A percentile compares a stretch with the other conserved stretches of the same genome.
These are phyloP conservation scores for Strix uralensis DNA, from an alignment of 2,113 vertebrate genomes.

Conservation along the genomic window DNA sequence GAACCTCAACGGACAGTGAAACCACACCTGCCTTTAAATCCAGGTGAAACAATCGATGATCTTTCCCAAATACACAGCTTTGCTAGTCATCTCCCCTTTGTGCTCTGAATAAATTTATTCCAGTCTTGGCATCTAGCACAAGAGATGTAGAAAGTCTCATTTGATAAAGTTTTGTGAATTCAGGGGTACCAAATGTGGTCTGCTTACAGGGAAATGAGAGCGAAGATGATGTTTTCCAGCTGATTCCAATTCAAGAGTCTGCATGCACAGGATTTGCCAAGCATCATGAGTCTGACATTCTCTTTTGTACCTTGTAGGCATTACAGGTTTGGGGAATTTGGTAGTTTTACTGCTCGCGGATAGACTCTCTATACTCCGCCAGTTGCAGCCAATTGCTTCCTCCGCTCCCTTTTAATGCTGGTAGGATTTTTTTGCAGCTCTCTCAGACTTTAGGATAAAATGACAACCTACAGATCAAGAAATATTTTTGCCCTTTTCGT, in stretches of 20 bases:
- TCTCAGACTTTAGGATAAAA: not conserved
- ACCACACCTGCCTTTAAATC: not conserved
- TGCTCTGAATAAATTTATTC: not conserved
- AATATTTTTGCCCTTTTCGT: not conserved
- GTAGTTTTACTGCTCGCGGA: not conserved
- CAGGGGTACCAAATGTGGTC: not conserved
- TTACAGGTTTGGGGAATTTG: not conserved
- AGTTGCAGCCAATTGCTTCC: not conserved
- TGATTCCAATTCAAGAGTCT: not conserved
- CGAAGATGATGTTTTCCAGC: not conserved
- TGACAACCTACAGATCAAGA: not conserved
- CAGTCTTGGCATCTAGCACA: not conserved
- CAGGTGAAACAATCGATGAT: not conserved
- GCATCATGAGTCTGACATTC: not conserved
- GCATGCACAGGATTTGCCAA: not conserved
- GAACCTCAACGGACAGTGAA: not conserved
- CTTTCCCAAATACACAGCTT: not conserved
- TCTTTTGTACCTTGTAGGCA: not conserved
- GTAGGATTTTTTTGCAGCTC: not conserved
- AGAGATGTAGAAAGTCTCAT: not conserved
- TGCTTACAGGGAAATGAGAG: not conserved
- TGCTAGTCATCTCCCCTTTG: fast-evolving
- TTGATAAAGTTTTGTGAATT: not conserved
- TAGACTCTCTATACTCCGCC: not conserved
- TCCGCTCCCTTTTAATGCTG: not conserved